Percentiles rank a stretch among this genome's conserved stretches.
phyloP scores from a whole-genome alignment of 2,888 invertebrate genomes.

The Parnassius glacialis region DNA sequence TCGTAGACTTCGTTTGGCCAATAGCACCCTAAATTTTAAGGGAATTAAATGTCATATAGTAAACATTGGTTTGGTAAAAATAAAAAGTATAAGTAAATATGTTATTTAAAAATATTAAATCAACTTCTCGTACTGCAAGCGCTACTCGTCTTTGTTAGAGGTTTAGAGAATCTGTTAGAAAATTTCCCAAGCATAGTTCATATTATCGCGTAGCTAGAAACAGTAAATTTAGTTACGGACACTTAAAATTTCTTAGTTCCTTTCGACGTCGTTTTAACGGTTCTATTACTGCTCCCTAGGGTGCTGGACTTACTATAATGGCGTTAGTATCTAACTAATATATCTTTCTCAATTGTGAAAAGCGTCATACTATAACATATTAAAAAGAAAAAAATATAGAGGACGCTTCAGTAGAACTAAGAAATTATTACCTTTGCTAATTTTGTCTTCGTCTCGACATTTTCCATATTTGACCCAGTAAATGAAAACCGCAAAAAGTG shows the following conservation, averaged over 20 bases:
- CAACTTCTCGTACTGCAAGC: background rate
- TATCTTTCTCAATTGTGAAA: conserved; percentile 20
- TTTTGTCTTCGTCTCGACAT: conserved; percentile 71
- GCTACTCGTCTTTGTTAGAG: background rate
- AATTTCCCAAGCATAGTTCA: background rate
- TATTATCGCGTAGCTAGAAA: conserved; percentile 7
- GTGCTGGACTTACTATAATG: conserved; percentile 53
- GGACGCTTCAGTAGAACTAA: background rate
- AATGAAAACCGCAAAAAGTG: conserved; percentile 39
- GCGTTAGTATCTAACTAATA: conserved; percentile 38
- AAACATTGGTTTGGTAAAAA: too few relatives aligned
- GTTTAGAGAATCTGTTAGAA: background rate
- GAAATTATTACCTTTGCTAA: conserved; percentile 60
- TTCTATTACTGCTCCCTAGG: conserved; percentile 64
- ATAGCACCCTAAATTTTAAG: conserved; percentile 55
- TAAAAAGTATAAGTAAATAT: too few relatives aligned
- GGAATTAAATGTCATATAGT: background rate
- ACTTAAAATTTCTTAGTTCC: conserved; percentile 54
- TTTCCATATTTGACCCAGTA: conserved; percentile 37
- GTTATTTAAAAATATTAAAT: background rate
- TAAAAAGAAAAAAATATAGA: conserved; percentile 5
- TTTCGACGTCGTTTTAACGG: conserved; percentile 63
- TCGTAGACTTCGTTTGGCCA: conserved; percentile 73
- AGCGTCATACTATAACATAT: conserved; percentile 26
- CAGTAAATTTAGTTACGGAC: conserved; percentile 62